Base-by-base conservation (phyloP, 2,888 invertebrate genomes). In the Drosophila meridionalis region DNA sequence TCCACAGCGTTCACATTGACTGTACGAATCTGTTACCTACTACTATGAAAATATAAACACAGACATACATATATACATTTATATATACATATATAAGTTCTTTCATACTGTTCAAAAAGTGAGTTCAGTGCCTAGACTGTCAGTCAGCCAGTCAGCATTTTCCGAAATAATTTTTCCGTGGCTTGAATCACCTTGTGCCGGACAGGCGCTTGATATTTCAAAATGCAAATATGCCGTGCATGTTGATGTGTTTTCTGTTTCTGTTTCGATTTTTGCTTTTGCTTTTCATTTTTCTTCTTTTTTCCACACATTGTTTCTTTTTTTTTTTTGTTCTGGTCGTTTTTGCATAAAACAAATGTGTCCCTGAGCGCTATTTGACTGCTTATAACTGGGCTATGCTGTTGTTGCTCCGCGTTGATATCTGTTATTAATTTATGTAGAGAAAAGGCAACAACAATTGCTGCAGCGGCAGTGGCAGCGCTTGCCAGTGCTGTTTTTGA, bases 391-490 rank as follows among this genome's bases (percentile, higher is more conserved):
- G 89, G 89, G 81, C 83, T 88, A 80, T 80, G 74, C 66, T 70
- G 70, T n/a, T 59, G 47, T n/a, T 56, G 59, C 45, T 64, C 67
- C 52, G 63, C 68, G 83, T 76, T 89, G 89, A 89, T 89, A 87
- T 87, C 87, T 90, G 90, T 89, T 89, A 87, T 87, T 90, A 87
- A 87, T 87, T 90, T 87, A 87, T 87, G 87, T 82, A 70, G 80
- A 86, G 77, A 78, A 78, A 78, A 77, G 79, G 73, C 73, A 78
- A 55, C 43, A 69, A 62, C 70, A 78, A 66, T 56, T 14, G 55
- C 3, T 42, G 32, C 42, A 62, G 61, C 48, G 56, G 55, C 42
- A 62, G 61, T 45, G 56, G 55, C 71, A 59, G 52, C 57, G 30
- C 38, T n/a, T 42, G 56, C 68, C 69, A 75, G 66, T 65, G 66